These are phyloP conservation scores for Falco rusticolus DNA, from an alignment of 2,797 vertebrate genomes.

Conservation along the genomic window DNA sequence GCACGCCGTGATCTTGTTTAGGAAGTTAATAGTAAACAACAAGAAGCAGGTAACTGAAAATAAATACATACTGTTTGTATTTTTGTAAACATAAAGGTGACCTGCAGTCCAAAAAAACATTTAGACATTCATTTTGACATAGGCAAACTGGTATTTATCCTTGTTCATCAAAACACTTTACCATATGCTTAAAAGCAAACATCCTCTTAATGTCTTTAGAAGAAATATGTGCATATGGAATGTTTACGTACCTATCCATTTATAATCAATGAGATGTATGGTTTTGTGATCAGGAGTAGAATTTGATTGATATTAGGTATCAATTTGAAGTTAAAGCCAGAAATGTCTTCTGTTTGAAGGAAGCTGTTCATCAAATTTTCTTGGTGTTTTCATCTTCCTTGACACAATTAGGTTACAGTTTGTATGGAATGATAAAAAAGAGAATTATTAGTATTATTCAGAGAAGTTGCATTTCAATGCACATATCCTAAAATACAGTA, in stretches of 20 bases:
- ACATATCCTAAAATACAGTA: conserved; percentile 44
- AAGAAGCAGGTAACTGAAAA: neutral
- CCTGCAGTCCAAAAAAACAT: neutral
- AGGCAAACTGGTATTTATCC: neutral
- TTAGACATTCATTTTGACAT: neutral
- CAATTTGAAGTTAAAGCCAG: neutral
- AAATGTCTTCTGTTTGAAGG: neutral
- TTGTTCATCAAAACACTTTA: conserved; percentile 9
- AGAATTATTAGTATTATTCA: neutral
- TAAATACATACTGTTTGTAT: neutral
- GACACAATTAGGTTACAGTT: conserved; percentile 10
- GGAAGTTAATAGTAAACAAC: neutral
- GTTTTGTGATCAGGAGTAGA: neutral
- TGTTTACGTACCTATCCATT: neutral
- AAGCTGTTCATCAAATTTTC: conserved; percentile 6
- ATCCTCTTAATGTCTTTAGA: neutral
- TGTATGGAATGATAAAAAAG: neutral
- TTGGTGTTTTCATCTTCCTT: neutral
- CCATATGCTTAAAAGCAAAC: neutral
- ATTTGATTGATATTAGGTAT: neutral
- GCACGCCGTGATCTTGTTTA: neutral
- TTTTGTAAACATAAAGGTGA: conserved; percentile 8
- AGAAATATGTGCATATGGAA: neutral
- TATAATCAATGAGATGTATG: neutral
- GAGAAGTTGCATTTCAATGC: conserved; percentile 52